Conservation (phyloP, 2,797 vertebrate species). For the Euthynnus affinis region DNA sequence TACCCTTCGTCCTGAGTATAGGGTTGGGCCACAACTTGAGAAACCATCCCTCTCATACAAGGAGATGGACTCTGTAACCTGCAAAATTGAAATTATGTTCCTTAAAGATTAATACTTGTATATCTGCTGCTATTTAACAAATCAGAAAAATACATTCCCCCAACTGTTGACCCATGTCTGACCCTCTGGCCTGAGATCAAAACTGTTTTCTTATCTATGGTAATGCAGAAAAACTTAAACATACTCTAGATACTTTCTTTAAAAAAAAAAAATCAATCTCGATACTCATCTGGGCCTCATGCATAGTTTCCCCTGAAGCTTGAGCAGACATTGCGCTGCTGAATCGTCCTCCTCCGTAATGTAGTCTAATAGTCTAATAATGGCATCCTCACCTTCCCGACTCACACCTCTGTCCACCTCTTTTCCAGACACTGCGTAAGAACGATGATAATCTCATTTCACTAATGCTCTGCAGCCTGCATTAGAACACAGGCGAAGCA, state of each 20-base stretch:
- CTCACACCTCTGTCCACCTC: constrained; percentile 76
- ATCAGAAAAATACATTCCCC: neutral
- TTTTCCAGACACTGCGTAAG: constrained; percentile 82
- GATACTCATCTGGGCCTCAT: constrained; percentile 4
- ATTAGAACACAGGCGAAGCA: constrained; percentile 79
- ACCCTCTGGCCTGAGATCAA: neutral
- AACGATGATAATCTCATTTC: constrained; percentile 85
- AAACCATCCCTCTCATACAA: constrained; percentile 38
- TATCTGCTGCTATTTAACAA: neutral
- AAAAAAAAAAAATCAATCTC: neutral
- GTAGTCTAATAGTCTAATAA: constrained; percentile 69
- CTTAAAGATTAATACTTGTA: neutral
- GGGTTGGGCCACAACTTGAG: constrained; percentile 48
- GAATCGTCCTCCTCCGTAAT: constrained; percentile 40
- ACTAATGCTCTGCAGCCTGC: constrained; percentile 84
- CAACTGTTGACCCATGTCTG: neutral
- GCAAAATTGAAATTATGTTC: neutral
- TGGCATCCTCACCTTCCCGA: constrained; percentile 75
- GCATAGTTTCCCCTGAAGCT: constrained; percentile 13
- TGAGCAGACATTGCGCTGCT: constrained; percentile 48
- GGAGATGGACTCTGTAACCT: constrained; percentile 31
- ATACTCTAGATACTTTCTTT: neutral
- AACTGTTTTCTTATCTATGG: constrained; percentile 10
- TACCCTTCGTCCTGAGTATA: constrained; percentile 40
- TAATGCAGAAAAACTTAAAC: neutral